Conservation (phyloP, 2,888 invertebrate genomes). For the Cephus pygmeus region DNA sequence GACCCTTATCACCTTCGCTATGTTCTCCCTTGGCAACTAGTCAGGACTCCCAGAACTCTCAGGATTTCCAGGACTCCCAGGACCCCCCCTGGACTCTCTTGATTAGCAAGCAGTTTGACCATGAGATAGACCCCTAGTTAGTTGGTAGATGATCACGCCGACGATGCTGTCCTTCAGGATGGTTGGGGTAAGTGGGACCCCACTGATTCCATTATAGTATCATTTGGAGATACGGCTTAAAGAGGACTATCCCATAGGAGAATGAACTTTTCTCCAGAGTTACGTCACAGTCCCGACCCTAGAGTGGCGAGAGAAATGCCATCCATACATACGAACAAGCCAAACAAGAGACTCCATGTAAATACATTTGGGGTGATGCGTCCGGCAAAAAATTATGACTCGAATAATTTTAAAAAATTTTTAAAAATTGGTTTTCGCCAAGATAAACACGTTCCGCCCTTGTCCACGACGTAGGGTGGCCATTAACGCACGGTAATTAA, state of each 20-base stretch:
- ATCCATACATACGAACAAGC: background rate
- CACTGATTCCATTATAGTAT: constrained; percentile 21
- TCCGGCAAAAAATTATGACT: background rate
- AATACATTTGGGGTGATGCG: background rate
- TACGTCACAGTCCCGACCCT: background rate
- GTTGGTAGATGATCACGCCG: constrained; percentile 21
- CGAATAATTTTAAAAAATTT: background rate
- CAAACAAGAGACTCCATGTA: background rate
- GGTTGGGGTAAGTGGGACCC: constrained; percentile 8
- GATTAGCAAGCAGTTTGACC: constrained; percentile 22
- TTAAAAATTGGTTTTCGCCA: background rate
- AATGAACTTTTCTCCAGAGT: background rate
- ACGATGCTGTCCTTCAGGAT: background rate
- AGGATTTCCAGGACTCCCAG: background rate
- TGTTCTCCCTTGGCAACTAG: constrained; percentile 19
- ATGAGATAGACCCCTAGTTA: constrained; percentile 16
- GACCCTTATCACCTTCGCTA: constrained; percentile 44
- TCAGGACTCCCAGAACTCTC: background rate
- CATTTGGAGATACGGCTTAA: constrained; percentile 7
- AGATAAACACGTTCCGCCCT: background rate
- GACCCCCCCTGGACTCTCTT: constrained; percentile 6
- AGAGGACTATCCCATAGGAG: background rate
- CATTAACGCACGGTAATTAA: constrained; percentile 24
- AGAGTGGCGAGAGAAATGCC: background rate
- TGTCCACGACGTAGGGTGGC: constrained; percentile 1